phyloP scores from a whole-genome alignment of 2,797 vertebrate genomes.

The Picus viridis region DNA sequence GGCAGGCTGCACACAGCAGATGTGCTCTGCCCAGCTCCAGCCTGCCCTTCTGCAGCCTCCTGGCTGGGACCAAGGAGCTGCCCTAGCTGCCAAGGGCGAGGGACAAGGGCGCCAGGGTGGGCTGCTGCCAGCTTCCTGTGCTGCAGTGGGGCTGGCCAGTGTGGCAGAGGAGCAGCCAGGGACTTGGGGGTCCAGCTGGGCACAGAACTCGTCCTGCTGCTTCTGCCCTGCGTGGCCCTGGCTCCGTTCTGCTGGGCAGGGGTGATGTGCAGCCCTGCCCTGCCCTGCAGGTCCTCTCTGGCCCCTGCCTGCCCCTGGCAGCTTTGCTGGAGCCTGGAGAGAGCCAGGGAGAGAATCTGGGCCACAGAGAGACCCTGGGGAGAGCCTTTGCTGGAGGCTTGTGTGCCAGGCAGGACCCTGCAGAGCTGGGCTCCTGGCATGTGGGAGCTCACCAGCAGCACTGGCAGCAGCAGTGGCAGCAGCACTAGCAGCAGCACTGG shows the following conservation, averaged over 20 bases:
- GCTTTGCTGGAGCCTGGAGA: rapidly evolving
- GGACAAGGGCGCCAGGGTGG: neutral
- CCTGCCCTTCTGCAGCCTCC: neutral
- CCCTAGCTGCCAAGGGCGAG: neutral
- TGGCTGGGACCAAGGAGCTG: rapidly evolving
- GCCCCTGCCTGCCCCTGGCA: neutral
- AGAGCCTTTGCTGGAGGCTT: neutral
- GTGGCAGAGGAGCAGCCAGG: neutral
- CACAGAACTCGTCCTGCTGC: neutral
- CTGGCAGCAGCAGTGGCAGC: neutral
- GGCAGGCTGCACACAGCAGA: neutral
- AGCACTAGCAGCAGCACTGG: too few species aligned
- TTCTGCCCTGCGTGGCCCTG: rapidly evolving
- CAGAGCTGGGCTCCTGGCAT: neutral
- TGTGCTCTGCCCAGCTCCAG: neutral
- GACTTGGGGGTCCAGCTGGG: rapidly evolving
- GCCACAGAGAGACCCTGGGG: neutral
- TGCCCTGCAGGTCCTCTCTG: neutral
- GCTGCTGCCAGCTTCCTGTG: neutral
- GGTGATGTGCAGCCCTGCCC: neutral
- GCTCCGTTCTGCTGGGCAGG: neutral
- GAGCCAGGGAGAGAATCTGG: neutral
- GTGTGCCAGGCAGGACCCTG: neutral
- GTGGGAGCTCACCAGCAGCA: neutral
- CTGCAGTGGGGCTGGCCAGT: rapidly evolving